Evolutionary conservation across 2,797 vertebrate genomes (phyloP).

Genomic region (Hydrolagus colliei): DNA sequence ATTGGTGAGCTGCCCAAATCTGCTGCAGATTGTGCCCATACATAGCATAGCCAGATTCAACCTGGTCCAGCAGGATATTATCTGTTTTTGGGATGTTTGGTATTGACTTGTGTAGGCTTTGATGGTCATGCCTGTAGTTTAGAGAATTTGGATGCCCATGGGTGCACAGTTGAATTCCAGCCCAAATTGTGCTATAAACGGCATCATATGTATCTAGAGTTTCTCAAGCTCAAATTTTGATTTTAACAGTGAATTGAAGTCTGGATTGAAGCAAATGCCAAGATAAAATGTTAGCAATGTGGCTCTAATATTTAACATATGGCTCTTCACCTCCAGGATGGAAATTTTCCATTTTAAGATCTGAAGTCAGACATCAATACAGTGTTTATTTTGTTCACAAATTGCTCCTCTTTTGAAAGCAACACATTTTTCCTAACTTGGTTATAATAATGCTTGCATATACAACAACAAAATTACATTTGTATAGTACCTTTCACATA

Average conservation of each 20-base stretch:
- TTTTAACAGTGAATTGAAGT: background rate
- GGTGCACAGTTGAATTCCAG: background rate
- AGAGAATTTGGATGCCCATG: background rate
- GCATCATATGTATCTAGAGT: background rate
- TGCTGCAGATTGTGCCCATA: background rate
- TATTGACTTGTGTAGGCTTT: background rate
- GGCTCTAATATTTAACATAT: background rate
- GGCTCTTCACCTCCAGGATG: background rate
- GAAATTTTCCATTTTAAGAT: background rate
- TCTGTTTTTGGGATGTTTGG: background rate
- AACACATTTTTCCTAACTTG: background rate
- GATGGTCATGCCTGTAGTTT: background rate
- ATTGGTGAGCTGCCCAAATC: too few species aligned
- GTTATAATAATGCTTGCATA: too few species aligned
- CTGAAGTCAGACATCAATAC: too few species aligned
- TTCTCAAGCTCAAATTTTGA: background rate
- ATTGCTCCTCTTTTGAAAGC: background rate
- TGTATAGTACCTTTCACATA: too few species aligned
- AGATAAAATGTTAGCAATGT: too few species aligned
- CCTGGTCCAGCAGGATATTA: background rate
- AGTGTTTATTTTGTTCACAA: background rate
- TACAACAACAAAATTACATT: too few species aligned
- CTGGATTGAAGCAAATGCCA: background rate
- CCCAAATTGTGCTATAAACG: slow-evolving; percentile 4
- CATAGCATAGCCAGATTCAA: background rate